Conservation (phyloP, 2,888 invertebrate species). For the Zaprionus bogoriensis region DNA sequence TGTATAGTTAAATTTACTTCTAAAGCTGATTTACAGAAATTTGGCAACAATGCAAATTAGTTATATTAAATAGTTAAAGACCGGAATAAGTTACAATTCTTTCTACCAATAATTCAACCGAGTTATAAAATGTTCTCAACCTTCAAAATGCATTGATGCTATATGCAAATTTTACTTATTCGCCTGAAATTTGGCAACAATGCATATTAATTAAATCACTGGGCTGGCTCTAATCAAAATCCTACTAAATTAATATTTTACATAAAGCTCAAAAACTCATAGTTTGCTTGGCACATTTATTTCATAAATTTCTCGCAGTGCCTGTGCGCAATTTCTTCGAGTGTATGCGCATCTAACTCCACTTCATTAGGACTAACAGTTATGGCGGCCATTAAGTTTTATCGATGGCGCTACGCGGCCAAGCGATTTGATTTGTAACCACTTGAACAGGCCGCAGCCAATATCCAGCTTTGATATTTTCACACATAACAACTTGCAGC, state of each 20-base stretch:
- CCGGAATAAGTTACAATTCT: no score
- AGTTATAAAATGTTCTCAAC: no score
- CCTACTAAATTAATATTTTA: no score
- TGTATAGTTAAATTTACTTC: no score
- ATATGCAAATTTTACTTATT: background rate
- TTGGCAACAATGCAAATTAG: background rate
- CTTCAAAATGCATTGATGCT: no score
- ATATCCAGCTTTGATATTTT: constrained; percentile 73
- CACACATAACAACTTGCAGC: constrained; percentile 52
- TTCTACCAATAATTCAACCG: no score
- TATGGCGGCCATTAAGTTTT: constrained; percentile 81
- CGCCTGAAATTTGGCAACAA: background rate
- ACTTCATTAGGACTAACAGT: constrained; percentile 70
- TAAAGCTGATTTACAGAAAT: background rate
- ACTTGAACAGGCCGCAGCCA: constrained; percentile 52
- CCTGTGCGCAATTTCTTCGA: background rate
- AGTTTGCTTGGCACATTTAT: no score
- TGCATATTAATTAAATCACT: background rate
- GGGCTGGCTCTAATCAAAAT: background rate
- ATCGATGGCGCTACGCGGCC: constrained; percentile 72
- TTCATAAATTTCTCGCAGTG: background rate
- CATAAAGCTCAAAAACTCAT: no score
- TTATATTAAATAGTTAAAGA: background rate
- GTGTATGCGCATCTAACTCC: constrained; percentile 30
- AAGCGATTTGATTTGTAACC: constrained; percentile 74